Conservation (phyloP, 2,113 vertebrate species). For the Polypterus senegalus region DNA sequence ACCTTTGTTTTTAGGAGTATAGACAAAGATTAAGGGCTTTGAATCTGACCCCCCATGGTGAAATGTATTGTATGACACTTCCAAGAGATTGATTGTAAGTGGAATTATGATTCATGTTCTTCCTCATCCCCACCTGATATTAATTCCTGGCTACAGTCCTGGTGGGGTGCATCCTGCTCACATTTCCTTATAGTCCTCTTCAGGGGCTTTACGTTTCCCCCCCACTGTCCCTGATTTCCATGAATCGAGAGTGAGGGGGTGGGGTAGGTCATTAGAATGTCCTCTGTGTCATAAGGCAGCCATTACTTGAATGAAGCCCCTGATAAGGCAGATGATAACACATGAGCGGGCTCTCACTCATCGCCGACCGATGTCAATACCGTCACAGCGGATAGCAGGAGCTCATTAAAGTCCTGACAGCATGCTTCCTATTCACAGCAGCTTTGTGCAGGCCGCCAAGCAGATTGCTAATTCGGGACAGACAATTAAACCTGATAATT, state of each 20-base stretch:
- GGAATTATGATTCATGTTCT: no score
- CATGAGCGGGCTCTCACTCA: neutral
- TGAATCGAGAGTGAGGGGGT: neutral
- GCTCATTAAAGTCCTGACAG: conserved; percentile 8
- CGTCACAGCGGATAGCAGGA: conserved; percentile 1
- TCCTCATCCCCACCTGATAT: no score
- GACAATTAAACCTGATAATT: conserved; percentile 4
- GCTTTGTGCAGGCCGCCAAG: neutral
- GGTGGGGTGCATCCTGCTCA: no score
- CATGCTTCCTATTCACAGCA: neutral
- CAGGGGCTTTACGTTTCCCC: no score
- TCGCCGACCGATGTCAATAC: conserved; percentile 1
- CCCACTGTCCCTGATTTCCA: neutral
- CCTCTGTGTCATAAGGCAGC: neutral
- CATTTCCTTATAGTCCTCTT: no score
- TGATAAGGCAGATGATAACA: conserved; percentile 6
- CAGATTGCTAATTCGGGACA: conserved; percentile 3
- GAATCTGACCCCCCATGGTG: no score
- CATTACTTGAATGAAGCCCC: conserved; percentile 6
- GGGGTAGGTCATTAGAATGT: neutral
- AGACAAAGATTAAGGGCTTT: no score
- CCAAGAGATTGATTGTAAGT: no score
- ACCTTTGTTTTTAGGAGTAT: no score
- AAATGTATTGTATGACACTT: no score
- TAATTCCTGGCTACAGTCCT: no score